Evolutionary conservation across 2,113 vertebrate genomes (phyloP).

Genomic region (Empidonax alnorum): DNA sequence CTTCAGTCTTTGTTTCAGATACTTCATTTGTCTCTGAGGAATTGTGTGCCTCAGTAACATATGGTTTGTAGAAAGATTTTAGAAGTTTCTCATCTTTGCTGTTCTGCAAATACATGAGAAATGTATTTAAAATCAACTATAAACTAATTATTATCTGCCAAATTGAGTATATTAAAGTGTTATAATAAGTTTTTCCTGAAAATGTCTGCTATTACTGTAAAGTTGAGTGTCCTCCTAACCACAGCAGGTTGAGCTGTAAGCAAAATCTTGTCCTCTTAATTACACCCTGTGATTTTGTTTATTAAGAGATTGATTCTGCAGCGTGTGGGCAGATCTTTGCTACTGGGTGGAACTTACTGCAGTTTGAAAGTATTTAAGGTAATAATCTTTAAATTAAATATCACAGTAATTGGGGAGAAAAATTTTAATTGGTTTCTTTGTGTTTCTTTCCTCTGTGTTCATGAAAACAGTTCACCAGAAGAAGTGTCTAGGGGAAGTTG

Average conservation of each 20-base stretch:
- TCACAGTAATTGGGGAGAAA: background rate
- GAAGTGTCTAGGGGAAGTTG: background rate
- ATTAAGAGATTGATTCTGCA: conserved; percentile 17
- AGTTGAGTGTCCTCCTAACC: background rate
- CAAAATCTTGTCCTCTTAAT: background rate
- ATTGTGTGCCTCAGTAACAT: background rate
- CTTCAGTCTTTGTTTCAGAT: background rate
- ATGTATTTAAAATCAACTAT: background rate
- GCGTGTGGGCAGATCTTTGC: background rate
- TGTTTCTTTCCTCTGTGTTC: background rate
- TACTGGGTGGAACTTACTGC: background rate
- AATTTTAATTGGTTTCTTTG: background rate
- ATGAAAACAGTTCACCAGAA: background rate
- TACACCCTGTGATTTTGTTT: background rate
- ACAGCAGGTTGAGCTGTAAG: background rate
- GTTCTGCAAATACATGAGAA: background rate
- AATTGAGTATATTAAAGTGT: background rate
- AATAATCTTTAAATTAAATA: background rate
- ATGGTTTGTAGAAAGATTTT: background rate
- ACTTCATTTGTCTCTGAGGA: background rate
- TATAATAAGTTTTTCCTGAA: background rate
- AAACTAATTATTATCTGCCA: background rate
- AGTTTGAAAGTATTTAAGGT: background rate
- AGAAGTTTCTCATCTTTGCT: background rate
- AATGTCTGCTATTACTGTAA: background rate